Conservation (phyloP, 2,113 vertebrate species). For the Rafetus swinhoei region DNA sequence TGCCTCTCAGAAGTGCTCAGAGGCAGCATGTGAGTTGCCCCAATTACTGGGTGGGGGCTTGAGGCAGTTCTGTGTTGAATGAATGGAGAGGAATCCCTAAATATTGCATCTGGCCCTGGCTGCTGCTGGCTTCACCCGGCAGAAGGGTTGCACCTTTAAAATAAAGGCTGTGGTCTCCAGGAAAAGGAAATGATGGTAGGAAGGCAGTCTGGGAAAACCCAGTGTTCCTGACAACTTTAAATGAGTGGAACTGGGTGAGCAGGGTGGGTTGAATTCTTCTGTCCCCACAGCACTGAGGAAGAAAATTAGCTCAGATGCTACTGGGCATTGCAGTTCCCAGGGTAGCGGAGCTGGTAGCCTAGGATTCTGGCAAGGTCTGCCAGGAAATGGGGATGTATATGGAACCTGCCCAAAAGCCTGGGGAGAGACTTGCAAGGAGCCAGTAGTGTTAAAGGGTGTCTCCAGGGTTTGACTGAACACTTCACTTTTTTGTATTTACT, state of each 20-base stretch:
- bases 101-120: no score
- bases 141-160: not conserved
- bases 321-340: slow-evolving; percentile 34
- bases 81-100: no score
- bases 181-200: not conserved
- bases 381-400: not conserved
- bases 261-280: not conserved
- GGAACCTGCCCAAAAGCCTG: not conserved
- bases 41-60: no score
- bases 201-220: not conserved
- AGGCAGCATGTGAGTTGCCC: no score
- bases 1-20: no score
- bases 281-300: not conserved
- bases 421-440: not conserved
- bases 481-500: rapidly evolving
- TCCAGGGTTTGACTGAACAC: not conserved
- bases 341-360: not conserved
- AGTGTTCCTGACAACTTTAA: not conserved
- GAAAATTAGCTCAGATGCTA: not conserved
- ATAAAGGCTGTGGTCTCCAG: not conserved
- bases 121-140: no score
- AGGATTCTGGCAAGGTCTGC: not conserved
- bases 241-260: rapidly evolving
- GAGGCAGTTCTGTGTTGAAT: no score
- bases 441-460: not conserved